These are phyloP conservation scores for Troilus luridus DNA, from an alignment of 2,888 invertebrate genomes.

Conservation along the genomic window DNA sequence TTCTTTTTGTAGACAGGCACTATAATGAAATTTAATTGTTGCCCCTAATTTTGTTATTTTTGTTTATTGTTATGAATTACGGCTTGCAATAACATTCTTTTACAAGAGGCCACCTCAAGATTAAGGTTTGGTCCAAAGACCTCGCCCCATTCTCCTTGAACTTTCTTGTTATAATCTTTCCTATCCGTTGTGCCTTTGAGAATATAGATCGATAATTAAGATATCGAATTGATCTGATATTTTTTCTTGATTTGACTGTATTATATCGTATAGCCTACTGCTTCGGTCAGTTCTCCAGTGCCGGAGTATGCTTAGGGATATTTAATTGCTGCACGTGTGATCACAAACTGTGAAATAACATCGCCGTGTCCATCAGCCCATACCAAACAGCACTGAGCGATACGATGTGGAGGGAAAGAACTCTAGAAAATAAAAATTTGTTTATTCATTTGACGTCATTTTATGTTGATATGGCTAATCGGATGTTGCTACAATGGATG, in stretches of 20 bases:
- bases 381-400: not conserved
- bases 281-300: not conserved
- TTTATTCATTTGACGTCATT: not conserved
- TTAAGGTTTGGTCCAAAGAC: not conserved
- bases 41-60: no score
- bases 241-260: not conserved
- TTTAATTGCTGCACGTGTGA: conserved; percentile 3
- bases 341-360: conserved; percentile 1
- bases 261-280: no score
- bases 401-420: not conserved
- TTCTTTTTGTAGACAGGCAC: no score
- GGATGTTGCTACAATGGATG: no score
- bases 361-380: not conserved
- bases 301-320: not conserved
- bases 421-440: not conserved
- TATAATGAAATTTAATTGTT: no score
- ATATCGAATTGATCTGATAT: not conserved
- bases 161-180: conserved; percentile 18
- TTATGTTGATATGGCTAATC: no score
- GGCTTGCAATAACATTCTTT: not conserved
- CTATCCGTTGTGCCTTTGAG: not conserved
- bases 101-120: not conserved
- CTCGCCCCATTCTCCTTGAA: not conserved
- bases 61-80: not conserved
- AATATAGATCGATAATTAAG: not conserved